Base-by-base conservation (phyloP, 2,888 invertebrate genomes). In the Drosophila peninsularis region DNA sequence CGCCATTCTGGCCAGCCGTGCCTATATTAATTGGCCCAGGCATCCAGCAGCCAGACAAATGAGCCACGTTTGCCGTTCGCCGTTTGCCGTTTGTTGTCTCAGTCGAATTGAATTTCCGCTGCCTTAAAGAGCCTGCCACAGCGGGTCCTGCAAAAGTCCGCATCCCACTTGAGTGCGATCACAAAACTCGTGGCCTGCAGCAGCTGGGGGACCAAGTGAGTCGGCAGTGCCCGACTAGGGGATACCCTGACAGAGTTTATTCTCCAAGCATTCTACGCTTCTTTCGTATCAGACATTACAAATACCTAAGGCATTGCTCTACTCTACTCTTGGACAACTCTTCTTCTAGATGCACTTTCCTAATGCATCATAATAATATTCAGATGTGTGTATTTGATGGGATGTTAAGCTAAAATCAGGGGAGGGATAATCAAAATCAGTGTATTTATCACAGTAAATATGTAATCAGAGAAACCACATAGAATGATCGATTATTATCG, bases 1-100 rank as follows among this genome's bases (percentile, higher is more conserved):
- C 42, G 54, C 53, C 57, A 62, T 66, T 66, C 27, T 24, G 32
- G 52, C 67, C 71, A 63, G 42, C 64, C 36, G 17, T 42, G 42
- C 21, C 36, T 4, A 24, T 47, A 55, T 54, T 70, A 74, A 70
- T 75, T 65, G 65, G 56, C 36, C 37, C 34, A 27, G 4, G 19
- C 53, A 50, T 9, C 39, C 37, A 47, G 39, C 41, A 55, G 34
- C 39, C 54, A 36, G 42, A 57, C 58, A 65, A 58, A 64, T 57
- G 37, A 58, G 45, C 39, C 21, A 56, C 13, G 32, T 13, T 39
- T 32, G 14, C 62, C 14, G 30, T n/a, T 39, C 7, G 30, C 30
- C 13, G 32, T 13, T 39, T 32, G 14, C 62, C 14, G 32, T n/a
- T 39, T 47, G 30, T 19, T 47, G 47, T 32, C 30, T 45, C 34